phyloP scores from a whole-genome alignment of 2,113 vertebrate species.

The Mastomys natalensis region DNA sequence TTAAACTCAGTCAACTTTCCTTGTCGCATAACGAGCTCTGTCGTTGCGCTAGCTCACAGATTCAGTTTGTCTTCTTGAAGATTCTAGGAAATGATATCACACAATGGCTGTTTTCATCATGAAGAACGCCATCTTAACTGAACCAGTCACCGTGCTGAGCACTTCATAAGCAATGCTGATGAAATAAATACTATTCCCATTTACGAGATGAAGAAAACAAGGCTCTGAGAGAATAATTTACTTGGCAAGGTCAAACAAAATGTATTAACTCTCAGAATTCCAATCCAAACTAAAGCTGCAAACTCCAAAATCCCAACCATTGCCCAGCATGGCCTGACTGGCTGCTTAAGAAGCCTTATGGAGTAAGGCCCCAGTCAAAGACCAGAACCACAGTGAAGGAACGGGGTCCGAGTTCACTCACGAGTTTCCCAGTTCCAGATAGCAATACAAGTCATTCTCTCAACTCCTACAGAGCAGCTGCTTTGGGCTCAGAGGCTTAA shows the following conservation, averaged over 20 bases:
- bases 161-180: neutral
- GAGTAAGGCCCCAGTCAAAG: neutral
- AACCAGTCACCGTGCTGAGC: neutral
- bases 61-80: slow-evolving; percentile 33
- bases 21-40: slow-evolving; percentile 2
- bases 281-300: slow-evolving; percentile 17
- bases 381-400: neutral
- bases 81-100: slow-evolving; percentile 29
- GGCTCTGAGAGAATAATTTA: slow-evolving; percentile 24
- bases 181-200: neutral
- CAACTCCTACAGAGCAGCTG: neutral
- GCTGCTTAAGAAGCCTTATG: neutral
- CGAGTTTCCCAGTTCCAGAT: neutral
- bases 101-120: slow-evolving; percentile 25
- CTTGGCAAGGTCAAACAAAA: slow-evolving; percentile 11
- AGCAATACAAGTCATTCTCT: neutral
- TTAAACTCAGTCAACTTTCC: slow-evolving; percentile 13
- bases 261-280: neutral
- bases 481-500: neutral
- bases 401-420: neutral
- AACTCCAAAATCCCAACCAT: neutral
- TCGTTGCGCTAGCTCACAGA: slow-evolving; percentile 8
- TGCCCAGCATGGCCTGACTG: neutral
- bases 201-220: slow-evolving; percentile 54
- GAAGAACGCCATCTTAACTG: slow-evolving; percentile 3